Conservation (phyloP, 2,113 vertebrate species). For the Xerus inauris region DNA sequence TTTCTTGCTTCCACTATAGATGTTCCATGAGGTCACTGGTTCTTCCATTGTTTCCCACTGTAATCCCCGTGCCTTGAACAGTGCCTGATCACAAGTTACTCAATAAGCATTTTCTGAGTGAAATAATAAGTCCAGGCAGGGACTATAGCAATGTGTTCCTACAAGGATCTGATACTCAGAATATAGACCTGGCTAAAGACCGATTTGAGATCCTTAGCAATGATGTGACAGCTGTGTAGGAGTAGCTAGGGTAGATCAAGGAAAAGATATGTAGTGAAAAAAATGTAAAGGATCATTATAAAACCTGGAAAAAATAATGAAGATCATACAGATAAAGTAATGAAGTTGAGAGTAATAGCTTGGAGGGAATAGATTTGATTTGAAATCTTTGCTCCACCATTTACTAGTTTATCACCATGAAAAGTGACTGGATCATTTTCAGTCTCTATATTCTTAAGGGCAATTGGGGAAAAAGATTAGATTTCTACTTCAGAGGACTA, state of each 20-base stretch:
- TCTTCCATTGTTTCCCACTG: not conserved
- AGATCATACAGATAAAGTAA: not conserved
- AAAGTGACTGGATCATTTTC: not conserved
- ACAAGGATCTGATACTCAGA: not conserved
- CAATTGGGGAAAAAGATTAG: not conserved
- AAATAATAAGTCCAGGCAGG: not conserved
- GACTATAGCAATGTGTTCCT: not conserved
- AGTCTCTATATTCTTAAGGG: not conserved
- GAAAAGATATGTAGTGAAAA: conserved; percentile 1
- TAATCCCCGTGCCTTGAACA: not conserved
- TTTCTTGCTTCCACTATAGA: not conserved
- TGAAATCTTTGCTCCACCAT: conserved; percentile 3
- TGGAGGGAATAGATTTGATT: not conserved
- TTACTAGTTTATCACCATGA: not conserved
- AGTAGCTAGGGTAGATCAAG: conserved; percentile 9
- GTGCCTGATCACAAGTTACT: not conserved
- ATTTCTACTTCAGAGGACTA: not conserved
- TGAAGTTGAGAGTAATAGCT: not conserved
- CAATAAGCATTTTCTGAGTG: not conserved
- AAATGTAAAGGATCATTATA: not conserved
- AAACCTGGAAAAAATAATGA: not conserved
- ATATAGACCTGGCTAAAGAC: conserved; percentile 56
- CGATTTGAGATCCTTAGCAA: conserved; percentile 28
- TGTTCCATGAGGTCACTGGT: not conserved
- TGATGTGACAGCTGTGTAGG: not conserved